Base-by-base conservation (phyloP, 2,797 vertebrate genomes). In the Urosaurus nigricauda region DNA sequence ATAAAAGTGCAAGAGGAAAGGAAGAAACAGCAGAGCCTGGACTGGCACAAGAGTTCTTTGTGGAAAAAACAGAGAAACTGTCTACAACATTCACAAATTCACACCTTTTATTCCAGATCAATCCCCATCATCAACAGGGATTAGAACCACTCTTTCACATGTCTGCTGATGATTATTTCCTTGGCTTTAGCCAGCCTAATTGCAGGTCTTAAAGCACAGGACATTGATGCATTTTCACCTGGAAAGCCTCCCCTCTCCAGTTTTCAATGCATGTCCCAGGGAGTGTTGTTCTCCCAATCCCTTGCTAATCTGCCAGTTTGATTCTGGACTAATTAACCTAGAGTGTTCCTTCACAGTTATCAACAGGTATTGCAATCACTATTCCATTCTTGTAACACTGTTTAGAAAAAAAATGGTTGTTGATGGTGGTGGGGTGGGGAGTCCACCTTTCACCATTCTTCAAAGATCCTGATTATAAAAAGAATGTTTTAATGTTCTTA, bases 271-370 rank as follows among this genome's bases (percentile, higher is more conserved):
- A 32, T 70, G n/a, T 85, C 65, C 79, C 71, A 63, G 35, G 75
- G 43, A 75, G 47, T 56, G 78, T 82, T 56, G 78, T 77, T 86
- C 63, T 82, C 29, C 71, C 84, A 81, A 65, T 86, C 74, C 71
- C 29, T 47, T 32, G 35, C 88, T 86, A 89, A 81, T 81, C 79
- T 75, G 26, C 56, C 35, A 56, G 56, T 89, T 89, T 82, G 70
- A 82, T 89, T 65, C n/a, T 77, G 70, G 70, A 68, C 60, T 82
- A 89, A 89, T 82, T 89, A 82, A 84, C 82, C 75, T 56, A 79
- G 32, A 80, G 68, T 85, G 77, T 80, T 89, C 79, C 58, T 58
- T 86, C 21, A 68, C n/a, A 82, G 29, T 77, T 71, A 43, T 83
- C 79, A 86, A 89, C 79, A 82, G 79, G 73, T 78, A 89, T 82